These are phyloP conservation scores for Linyphia triangularis DNA, from an alignment of 2,888 invertebrate species.

Conservation along the genomic window DNA sequence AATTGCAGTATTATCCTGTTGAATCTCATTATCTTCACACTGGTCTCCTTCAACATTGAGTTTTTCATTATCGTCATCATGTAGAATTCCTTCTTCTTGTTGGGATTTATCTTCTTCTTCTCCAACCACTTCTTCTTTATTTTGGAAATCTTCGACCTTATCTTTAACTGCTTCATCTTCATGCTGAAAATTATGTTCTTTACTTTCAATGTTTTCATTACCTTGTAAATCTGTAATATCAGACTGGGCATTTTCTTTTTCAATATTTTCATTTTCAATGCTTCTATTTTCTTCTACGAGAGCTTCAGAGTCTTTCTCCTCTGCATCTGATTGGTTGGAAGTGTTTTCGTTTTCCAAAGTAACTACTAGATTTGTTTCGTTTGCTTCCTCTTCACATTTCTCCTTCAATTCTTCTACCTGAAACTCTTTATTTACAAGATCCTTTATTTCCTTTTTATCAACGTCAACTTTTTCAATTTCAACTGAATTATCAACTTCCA, in stretches of 20 bases:
- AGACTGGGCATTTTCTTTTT: background rate
- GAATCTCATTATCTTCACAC: background rate
- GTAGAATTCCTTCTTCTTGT: background rate
- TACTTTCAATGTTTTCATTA: background rate
- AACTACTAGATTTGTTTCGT: background rate
- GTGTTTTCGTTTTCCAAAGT: background rate
- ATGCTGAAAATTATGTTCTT: background rate
- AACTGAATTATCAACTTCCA: too few species aligned
- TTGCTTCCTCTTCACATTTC: background rate
- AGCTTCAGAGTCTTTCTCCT: background rate
- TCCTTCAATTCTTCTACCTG: background rate
- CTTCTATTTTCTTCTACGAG: background rate
- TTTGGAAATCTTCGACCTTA: background rate
- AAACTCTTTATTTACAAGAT: background rate
- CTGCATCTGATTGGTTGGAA: background rate
- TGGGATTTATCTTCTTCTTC: background rate
- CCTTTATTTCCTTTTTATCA: background rate
- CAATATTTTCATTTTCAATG: background rate
- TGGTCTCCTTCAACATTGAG: background rate
- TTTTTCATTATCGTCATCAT: background rate
- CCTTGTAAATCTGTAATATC: background rate
- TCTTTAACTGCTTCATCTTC: background rate
- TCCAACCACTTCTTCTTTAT: background rate
- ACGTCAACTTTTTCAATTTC: background rate
- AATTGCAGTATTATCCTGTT: background rate